Percentiles rank a stretch among this genome's conserved stretches.
Evolutionary conservation across 1,140 invertebrate species (phyloP).

Genomic region (Dendroctonus ponderosae): DNA sequence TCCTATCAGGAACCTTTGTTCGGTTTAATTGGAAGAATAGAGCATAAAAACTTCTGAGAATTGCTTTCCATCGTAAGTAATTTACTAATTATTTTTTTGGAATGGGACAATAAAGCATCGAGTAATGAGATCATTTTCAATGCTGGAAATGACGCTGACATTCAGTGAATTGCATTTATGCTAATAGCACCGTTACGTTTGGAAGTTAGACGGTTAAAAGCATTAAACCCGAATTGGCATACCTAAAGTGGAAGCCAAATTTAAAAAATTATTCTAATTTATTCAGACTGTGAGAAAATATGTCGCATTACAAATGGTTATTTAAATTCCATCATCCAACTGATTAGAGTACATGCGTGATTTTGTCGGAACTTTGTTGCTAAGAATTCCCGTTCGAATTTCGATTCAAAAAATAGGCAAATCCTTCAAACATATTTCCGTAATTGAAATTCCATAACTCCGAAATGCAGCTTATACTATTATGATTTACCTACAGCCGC

Average conservation of each 20-base stretch:
- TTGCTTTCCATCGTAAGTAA: neutral
- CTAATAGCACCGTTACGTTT: neutral
- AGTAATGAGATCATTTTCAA: constrained; percentile 8
- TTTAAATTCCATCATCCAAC: neutral
- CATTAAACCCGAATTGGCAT: no score
- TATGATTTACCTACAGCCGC: constrained; percentile 29
- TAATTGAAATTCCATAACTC: constrained; percentile 17
- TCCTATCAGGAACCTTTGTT: constrained; percentile 12
- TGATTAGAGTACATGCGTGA: neutral
- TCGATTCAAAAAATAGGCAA: neutral
- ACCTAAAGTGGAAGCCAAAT: constrained; percentile 2
- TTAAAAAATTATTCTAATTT: no score
- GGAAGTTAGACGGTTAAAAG: neutral
- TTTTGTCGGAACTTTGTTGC: neutral
- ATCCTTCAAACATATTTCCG: neutral
- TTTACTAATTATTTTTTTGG: constrained; percentile 2
- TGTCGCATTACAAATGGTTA: neutral
- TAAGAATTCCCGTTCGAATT: neutral
- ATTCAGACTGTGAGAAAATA: neutral
- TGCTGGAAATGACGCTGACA: neutral
- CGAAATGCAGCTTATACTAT: constrained; percentile 26
- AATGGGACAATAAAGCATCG: neutral
- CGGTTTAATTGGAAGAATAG: constrained; percentile 8
- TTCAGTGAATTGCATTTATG: neutral
- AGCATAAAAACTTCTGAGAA: neutral